Evolutionary conservation across 2,888 invertebrate genomes (phyloP), one percentile per base, ranked within the genome.

Genomic region (Synergus laeviventris): DNA sequence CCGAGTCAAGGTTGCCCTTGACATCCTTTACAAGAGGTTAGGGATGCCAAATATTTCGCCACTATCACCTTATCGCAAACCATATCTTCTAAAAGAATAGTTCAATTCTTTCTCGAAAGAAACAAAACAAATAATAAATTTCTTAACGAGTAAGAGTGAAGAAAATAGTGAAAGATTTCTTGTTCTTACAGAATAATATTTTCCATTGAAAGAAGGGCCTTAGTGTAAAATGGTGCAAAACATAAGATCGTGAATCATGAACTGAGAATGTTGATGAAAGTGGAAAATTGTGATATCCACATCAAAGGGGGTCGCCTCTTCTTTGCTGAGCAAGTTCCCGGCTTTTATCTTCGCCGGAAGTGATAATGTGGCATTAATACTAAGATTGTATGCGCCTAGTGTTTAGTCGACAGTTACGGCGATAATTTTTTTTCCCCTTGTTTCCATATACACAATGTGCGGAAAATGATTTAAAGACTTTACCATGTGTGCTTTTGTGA

Each of bases 1-100:
- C 81, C 78, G 79, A 82, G 79, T 81, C 81, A 82, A 84, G 84
- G 82, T 83, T 79, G 78, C 70, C 62, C 70, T 49, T 70, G 70
- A 49, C 70, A 70, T 70, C 49, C 70, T 70, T 49, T 70, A 4
- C 49, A 8, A 36, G 16, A 31, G 45, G 70, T 45, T 70, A n/a
- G 49, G 70, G 45, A 49, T 11, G 31, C 45, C 64, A 39, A 64
- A 42, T 64, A 21, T 70, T 70, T 45, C 24, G 31, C 31, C 14
- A 24, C 56, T 24, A 49, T 9, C 45, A n/a, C n/a, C n/a, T 49
- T 18, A 56, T 56, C 56, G 12, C 3, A 56, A 11, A 56, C 21
- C 21, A 12, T 12, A 56, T 56, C 21, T 24, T 24, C 21, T 18
- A 9, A 12, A 56, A 18, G 11, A 56, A 56, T 12, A 21, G 49